phyloP scores from a whole-genome alignment of 2,888 invertebrate genomes.

The Megastigmus dorsalis region DNA sequence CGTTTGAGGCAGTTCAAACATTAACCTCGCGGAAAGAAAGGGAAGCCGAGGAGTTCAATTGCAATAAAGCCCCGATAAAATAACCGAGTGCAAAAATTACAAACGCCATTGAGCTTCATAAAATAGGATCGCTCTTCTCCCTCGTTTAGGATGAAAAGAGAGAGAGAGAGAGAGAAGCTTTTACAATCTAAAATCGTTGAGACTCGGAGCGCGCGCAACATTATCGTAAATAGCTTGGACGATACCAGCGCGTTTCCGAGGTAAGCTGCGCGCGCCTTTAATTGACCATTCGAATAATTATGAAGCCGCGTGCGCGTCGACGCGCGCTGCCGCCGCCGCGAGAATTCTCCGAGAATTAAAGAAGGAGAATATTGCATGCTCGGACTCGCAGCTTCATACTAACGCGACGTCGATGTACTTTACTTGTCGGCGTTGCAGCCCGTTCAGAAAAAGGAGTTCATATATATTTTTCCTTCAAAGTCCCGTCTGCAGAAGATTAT shows the following conservation, averaged over 20 bases:
- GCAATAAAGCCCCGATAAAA: not conserved
- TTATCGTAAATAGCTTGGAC: constrained; percentile 61
- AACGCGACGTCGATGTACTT: constrained; percentile 20
- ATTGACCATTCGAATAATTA: constrained; percentile 66
- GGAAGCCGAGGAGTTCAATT: no score
- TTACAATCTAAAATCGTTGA: constrained; percentile 54
- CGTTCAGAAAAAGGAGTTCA: not conserved
- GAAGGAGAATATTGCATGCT: not conserved
- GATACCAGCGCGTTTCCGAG: constrained; percentile 58
- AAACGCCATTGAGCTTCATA: constrained; percentile 1
- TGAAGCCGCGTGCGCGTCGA: no score
- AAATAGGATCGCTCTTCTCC: not conserved
- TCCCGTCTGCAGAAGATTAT: no score
- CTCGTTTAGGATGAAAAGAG: not conserved
- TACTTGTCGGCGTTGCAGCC: constrained; percentile 8
- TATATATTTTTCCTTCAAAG: no score
- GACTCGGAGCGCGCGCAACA: constrained; percentile 56
- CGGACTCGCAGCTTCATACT: no score
- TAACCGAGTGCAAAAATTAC: not conserved
- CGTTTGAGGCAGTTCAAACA: no score
- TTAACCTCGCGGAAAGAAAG: no score
- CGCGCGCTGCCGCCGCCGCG: no score
- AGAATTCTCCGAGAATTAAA: constrained; percentile 29
- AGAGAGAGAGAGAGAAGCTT: constrained; percentile 13
- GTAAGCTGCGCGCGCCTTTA: constrained; percentile 59